A percentile compares a stretch with the other conserved stretches of the same genome.
Evolutionary conservation across 2,113 vertebrate genomes (phyloP).

Genomic region (Heterotis niloticus): DNA sequence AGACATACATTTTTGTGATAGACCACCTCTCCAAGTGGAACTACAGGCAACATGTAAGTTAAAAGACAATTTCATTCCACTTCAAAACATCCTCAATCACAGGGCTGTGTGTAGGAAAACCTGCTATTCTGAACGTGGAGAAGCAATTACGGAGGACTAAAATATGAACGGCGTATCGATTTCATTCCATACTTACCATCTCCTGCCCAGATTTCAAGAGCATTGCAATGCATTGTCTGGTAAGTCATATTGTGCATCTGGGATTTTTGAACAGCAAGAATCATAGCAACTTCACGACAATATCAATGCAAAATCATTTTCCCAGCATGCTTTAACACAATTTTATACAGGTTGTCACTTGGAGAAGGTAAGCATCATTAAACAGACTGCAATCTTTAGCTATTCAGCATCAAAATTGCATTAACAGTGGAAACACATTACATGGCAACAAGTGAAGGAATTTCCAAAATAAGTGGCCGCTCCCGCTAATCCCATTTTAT

Average conservation of each 20-base stretch:
- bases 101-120: neutral
- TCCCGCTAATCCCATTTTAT: neutral
- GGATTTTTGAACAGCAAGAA: neutral
- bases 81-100: neutral
- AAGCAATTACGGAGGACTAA: neutral
- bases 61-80: neutral
- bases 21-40: no score
- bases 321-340: neutral
- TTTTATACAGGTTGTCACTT: neutral
- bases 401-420: neutral
- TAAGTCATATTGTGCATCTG: neutral
- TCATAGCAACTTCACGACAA: neutral
- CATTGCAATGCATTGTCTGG: neutral
- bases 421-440: neutral
- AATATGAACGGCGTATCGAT: neutral
- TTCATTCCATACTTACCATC: neutral
- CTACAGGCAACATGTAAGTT: no score
- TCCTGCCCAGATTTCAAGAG: neutral
- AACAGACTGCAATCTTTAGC: neutral
- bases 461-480: neutral
- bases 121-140: neutral
- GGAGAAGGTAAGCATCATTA: neutral
- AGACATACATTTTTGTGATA: no score
- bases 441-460: neutral
- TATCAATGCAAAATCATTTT: neutral